Percentiles rank a stretch among this genome's conserved stretches.
These are phyloP conservation scores for Ypsolopha scabrella DNA, from an alignment of 2,888 invertebrate genomes.

Conservation along the genomic window DNA sequence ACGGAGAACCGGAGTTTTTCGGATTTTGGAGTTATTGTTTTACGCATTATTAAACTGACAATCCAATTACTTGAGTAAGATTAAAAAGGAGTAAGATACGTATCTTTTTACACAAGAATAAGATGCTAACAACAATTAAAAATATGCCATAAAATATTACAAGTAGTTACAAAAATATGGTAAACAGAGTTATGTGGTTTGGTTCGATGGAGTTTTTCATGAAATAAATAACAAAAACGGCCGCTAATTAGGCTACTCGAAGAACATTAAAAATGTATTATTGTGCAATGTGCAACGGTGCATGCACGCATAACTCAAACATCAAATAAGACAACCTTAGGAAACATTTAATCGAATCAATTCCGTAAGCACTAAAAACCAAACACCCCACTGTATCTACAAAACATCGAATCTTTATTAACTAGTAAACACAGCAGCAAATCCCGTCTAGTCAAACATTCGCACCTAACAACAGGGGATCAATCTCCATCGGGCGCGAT, in stretches of 20 bases:
- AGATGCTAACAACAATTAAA: neutral
- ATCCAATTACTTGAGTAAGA: slow-evolving; percentile 60
- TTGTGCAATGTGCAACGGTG: no score
- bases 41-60: slow-evolving; percentile 66
- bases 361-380: neutral
- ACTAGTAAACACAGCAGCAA: slow-evolving; percentile 21
- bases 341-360: no score
- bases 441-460: slow-evolving; percentile 36
- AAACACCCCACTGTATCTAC: neutral
- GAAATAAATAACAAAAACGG: no score
- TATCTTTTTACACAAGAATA: neutral
- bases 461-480: slow-evolving; percentile 43
- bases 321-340: no score
- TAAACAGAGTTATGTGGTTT: no score
- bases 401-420: slow-evolving; percentile 11
- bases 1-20: slow-evolving; percentile 42
- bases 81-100: slow-evolving; percentile 10
- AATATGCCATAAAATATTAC: neutral
- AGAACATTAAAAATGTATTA: no score
- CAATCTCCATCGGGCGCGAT: slow-evolving; percentile 38
- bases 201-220: no score
- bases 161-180: no score
- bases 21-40: slow-evolving; percentile 56
- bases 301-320: no score
- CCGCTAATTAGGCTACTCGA: no score